Evolutionary conservation across 2,797 vertebrate species (phyloP).

Genomic region (Hippoglossus hippoglossus): DNA sequence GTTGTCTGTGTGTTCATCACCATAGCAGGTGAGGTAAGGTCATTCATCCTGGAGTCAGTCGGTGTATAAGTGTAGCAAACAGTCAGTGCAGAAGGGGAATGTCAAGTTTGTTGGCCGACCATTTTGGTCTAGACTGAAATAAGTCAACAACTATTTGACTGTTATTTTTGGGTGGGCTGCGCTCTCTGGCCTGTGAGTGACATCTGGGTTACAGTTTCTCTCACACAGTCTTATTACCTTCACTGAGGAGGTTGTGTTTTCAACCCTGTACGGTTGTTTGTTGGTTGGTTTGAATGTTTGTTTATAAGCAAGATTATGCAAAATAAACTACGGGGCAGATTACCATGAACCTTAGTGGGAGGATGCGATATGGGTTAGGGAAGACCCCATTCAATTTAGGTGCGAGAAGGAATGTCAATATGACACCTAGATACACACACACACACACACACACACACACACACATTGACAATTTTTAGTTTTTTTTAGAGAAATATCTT

Average conservation of each 20-base stretch:
- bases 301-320: no score
- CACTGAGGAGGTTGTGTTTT: no score
- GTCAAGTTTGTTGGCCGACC: background rate
- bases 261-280: no score
- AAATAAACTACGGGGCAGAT: no score
- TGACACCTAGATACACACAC: no score
- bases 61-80: conserved; percentile 30
- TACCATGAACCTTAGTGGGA: no score
- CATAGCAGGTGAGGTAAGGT: conserved; percentile 12
- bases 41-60: conserved; percentile 6
- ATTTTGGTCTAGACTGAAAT: conserved; percentile 9
- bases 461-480: background rate
- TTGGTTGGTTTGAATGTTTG: no score
- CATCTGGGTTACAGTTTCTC: background rate
- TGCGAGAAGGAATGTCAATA: background rate
- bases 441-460: no score
- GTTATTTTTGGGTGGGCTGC: no score
- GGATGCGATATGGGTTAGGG: no score
- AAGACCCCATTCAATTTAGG: no score
- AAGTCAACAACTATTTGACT: background rate
- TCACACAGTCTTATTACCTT: background rate
- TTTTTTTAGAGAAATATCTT: conserved; percentile 8
- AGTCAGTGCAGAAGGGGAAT: conserved; percentile 3
- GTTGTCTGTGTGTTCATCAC: conserved; percentile 37
- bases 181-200: no score